A percentile compares a stretch with the other conserved stretches of the same genome.
Conservation (phyloP, 2,797 vertebrate species). For the Distichodus sexfasciatus region DNA sequence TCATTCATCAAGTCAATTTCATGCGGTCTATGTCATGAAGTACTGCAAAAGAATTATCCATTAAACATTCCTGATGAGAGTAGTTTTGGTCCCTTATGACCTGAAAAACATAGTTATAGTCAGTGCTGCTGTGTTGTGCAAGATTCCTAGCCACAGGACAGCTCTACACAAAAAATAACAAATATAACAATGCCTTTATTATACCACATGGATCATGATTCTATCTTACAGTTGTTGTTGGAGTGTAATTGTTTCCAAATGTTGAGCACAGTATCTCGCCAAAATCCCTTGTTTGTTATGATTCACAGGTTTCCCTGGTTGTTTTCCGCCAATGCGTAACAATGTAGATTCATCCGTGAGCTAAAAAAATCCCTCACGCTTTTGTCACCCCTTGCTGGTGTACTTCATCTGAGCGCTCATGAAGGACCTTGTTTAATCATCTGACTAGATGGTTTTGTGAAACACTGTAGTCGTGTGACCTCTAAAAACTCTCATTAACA, state of each 20-base stretch:
- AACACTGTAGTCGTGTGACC: neutral
- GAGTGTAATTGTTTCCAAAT: slow-evolving; percentile 38
- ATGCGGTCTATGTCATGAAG: no score
- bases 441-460: slow-evolving; percentile 18
- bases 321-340: neutral
- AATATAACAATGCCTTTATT: slow-evolving; percentile 11
- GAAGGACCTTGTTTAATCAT: slow-evolving; percentile 25
- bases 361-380: neutral
- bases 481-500: slow-evolving; percentile 7
- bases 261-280: slow-evolving; percentile 10
- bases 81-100: slow-evolving; percentile 73
- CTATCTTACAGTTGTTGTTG: slow-evolving; percentile 12
- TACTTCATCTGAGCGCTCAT: neutral
- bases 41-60: neutral
- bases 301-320: neutral
- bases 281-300: slow-evolving; percentile 5
- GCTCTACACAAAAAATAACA: slow-evolving; percentile 13
- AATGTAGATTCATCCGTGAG: neutral
- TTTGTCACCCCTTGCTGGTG: slow-evolving; percentile 16
- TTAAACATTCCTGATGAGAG: neutral
- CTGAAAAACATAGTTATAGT: slow-evolving; percentile 44
- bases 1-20: no score
- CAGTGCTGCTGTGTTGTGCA: neutral
- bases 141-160: slow-evolving; percentile 8
- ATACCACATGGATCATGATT: slow-evolving; percentile 11